These are phyloP conservation scores for Simalia tracyae DNA, from an alignment of 2,797 vertebrate species.

Conservation along the genomic window DNA sequence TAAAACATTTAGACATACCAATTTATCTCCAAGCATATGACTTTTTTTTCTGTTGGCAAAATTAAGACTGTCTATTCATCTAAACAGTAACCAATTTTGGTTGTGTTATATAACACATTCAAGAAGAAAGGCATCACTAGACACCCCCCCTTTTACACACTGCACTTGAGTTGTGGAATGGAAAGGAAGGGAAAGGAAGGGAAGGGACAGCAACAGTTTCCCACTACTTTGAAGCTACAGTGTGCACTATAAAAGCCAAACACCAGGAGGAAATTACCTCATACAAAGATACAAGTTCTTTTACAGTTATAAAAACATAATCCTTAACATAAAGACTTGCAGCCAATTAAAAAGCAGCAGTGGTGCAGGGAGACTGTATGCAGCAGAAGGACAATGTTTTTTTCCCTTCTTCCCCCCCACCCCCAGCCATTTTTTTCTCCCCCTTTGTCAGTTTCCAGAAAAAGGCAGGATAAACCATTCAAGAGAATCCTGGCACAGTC, in stretches of 20 bases:
- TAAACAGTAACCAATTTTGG: not conserved
- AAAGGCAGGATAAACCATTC: not conserved
- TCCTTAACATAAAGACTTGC: not conserved
- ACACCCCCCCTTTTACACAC: not conserved
- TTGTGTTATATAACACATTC: not conserved
- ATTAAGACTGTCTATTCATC: not conserved
- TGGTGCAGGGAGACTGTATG: slow-evolving; percentile 5
- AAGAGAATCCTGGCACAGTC: not conserved
- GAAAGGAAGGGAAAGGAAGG: not conserved
- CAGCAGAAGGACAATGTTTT: not conserved
- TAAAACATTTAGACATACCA: not conserved
- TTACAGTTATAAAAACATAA: not conserved
- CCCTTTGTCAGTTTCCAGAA: not conserved
- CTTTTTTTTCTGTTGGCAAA: not conserved
- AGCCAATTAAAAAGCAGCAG: slow-evolving; percentile 28
- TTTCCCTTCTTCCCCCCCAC: no score
- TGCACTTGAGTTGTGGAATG: not conserved
- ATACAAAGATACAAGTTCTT: not conserved
- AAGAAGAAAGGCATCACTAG: not conserved
- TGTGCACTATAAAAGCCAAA: not conserved
- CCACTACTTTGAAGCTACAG: not conserved
- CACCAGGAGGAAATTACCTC: not conserved
- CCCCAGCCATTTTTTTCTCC: not conserved
- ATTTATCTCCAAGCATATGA: not conserved
- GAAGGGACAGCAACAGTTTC: not conserved